Evolutionary conservation across 1,140 invertebrate genomes (phyloP), one percentile per base, ranked within the genome.

Genomic region (Procambarus clarkii): DNA sequence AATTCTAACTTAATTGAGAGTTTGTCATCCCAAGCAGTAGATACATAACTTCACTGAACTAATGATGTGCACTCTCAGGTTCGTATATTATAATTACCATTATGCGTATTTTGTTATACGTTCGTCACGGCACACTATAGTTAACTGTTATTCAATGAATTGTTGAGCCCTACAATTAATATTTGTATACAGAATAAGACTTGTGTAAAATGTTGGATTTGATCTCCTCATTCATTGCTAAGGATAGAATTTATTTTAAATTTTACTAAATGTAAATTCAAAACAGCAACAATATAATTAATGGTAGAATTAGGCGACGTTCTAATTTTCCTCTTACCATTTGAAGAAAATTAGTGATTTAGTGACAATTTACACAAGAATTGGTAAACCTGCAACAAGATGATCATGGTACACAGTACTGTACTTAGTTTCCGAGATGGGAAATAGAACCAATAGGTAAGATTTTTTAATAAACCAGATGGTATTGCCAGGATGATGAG

Each of bases 401-500:
- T 74, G 15, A 85, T 85, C 83, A 74, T 69, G 34, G 34, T 34
- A 34, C 34, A 34, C 13, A 64, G 34, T 34, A n/a, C n/a, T 48
- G 34, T 69, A 74, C 15, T 44, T 64, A 64, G 15, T 79, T 5
- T 77, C 45, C 15, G 45, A 79, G 15, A 48, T 50, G 15, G 45
- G 77, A 34, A 46, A 79, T 48, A 9, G n/a, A 21, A 79, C 45
- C 46, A 79, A 77, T 77, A 44, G 21, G 77, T 79, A 46, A 79
- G 48, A 79, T 48, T 8, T 45, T 48, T 79, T 48, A 50, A 45
- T 74, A 48, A 74, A 85, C 54, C 44, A 79, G 76, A 84, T 90
- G 81, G 88, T 85, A 91, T 74, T 85, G 82, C 76, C 80, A 86
- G 76, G 82, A 85, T 91, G 89, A 91, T 89, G 71, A 58, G 76